phyloP scores from a whole-genome alignment of 92 coral and sea anemone species.

The Blastomussa wellsi region DNA sequence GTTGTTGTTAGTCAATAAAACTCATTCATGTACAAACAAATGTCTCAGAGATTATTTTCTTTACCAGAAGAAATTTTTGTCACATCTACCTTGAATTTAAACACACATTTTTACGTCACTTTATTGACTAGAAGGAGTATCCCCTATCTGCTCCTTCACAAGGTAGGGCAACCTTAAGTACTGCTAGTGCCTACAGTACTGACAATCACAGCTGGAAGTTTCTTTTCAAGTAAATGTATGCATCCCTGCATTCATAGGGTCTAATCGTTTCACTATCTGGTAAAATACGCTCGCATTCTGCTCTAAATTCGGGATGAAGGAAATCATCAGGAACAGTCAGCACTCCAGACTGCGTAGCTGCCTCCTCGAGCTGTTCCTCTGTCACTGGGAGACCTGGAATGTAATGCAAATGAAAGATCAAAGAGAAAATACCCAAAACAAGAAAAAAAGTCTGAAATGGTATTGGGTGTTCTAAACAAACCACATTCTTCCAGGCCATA shows the following conservation, averaged over 20 bases:
- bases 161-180: conserved; percentile 22
- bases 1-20: conserved; percentile 27
- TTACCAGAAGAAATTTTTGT: conserved; percentile 19
- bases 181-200: conserved; percentile 11
- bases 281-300: conserved; percentile 42
- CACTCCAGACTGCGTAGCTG: conserved; percentile 52
- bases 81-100: conserved; percentile 26
- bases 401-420: background rate
- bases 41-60: conserved; percentile 16
- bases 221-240: conserved; percentile 44
- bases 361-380: conserved; percentile 61
- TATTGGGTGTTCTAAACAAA: background rate
- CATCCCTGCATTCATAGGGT: conserved; percentile 52
- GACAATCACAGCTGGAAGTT: conserved; percentile 21
- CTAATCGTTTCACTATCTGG: conserved; percentile 50
- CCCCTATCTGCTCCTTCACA: conserved; percentile 22
- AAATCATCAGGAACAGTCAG: conserved; percentile 49
- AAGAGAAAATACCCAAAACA: background rate
- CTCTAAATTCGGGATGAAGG: conserved; percentile 46
- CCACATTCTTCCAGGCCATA: conserved; percentile 23
- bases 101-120: conserved; percentile 4
- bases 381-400: conserved; percentile 42
- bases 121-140: conserved; percentile 16
- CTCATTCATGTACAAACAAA: background rate
- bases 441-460: background rate